Percentiles rank a stretch among this genome's conserved stretches.
phyloP scores from a whole-genome alignment of 2,888 invertebrate genomes.

The Aphrophora alni region DNA sequence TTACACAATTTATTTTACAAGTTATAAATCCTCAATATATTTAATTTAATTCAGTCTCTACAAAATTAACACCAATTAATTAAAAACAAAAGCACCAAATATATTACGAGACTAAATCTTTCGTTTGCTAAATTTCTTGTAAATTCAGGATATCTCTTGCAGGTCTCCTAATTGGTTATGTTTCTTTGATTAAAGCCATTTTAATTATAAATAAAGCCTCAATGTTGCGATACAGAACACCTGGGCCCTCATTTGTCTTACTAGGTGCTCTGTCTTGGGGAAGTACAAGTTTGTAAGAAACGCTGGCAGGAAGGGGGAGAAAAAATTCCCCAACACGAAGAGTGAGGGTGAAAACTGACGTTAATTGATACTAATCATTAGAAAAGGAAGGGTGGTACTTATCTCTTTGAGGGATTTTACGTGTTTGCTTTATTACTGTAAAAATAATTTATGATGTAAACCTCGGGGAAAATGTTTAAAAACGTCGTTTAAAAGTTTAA shows the following conservation, averaged over 20 bases:
- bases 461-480: neutral
- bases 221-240: neutral
- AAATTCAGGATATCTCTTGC: no score
- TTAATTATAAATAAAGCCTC: neutral
- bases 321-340: neutral
- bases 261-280: neutral
- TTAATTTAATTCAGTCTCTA: no score
- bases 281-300: no score
- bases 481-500: neutral
- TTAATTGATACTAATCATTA: conserved; percentile 9
- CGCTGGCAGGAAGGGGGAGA: neutral
- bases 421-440: neutral
- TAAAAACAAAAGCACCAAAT: no score
- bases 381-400: neutral
- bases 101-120: no score
- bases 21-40: no score
- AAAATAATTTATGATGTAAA: neutral
- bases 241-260: neutral
- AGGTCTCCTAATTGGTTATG: neutral
- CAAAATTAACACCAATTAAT: no score
- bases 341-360: neutral
- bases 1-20: no score
- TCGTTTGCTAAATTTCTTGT: no score
- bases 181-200: neutral
- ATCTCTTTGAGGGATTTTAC: neutral